Conservation (phyloP, 2,113 vertebrate species). For the Chrysemys picta region DNA sequence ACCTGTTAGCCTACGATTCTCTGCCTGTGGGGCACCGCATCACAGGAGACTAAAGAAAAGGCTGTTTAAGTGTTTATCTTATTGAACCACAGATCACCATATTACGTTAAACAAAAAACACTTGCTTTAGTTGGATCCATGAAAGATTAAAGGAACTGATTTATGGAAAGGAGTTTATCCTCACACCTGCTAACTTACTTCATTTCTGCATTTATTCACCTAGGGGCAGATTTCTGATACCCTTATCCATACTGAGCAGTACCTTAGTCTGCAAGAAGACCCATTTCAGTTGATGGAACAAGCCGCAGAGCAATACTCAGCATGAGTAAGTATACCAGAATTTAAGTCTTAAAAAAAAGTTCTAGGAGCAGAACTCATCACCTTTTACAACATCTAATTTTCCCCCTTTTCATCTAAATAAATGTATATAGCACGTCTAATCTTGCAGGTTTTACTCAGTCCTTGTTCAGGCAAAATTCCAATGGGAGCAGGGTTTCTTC, state of each 20-base stretch:
- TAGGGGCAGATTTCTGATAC: neutral
- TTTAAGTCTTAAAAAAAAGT: neutral
- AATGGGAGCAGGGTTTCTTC: neutral
- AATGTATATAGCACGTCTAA: neutral
- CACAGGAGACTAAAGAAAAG: neutral
- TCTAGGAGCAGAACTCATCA: neutral
- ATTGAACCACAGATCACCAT: neutral
- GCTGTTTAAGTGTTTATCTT: neutral
- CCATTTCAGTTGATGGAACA: neutral
- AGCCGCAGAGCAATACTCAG: neutral
- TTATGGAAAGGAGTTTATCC: neutral
- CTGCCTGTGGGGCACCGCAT: neutral
- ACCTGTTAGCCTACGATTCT: neutral
- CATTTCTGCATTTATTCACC: neutral
- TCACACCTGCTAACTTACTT: neutral
- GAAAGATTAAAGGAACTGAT: neutral
- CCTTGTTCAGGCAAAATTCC: neutral
- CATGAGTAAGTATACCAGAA: neutral
- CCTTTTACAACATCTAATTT: neutral
- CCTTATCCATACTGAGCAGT: neutral
- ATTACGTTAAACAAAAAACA: neutral
- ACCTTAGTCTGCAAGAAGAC: neutral
- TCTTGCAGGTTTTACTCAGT: neutral
- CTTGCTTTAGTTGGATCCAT: neutral
- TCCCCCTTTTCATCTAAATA: neutral